Evolutionary conservation across 2,113 vertebrate species (phyloP).

Genomic region (Sebastes fasciatus): DNA sequence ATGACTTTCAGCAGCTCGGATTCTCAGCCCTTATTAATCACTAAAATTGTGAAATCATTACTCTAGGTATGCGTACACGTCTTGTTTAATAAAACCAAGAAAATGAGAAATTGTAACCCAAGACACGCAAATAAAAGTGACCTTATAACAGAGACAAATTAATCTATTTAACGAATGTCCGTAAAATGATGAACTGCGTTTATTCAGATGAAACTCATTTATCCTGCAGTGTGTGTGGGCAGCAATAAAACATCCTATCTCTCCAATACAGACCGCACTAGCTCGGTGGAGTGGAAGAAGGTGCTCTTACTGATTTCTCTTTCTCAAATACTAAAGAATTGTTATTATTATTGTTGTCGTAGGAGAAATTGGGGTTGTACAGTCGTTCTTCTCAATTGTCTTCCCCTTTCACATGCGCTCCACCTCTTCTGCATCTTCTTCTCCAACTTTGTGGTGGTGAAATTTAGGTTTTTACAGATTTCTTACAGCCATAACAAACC

Average conservation of each 20-base stretch:
- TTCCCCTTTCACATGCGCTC: neutral
- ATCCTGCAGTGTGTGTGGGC: neutral
- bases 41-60: conserved; percentile 10
- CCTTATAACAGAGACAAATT: conserved; percentile 22
- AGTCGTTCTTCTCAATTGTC: neutral
- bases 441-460: neutral
- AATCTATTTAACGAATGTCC: conserved; percentile 15
- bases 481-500: neutral
- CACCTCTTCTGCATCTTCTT: neutral
- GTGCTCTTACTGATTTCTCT: neutral
- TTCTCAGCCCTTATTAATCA: conserved; percentile 9
- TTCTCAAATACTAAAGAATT: neutral
- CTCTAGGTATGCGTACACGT: neutral
- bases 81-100: conserved; percentile 25
- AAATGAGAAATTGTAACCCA: conserved; percentile 25
- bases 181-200: conserved; percentile 22
- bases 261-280: neutral
- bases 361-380: conserved; percentile 84
- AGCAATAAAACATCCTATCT: neutral
- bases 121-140: conserved; percentile 22
- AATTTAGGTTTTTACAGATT: neutral
- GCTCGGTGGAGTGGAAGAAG: neutral
- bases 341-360: neutral
- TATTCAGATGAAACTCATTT: conserved; percentile 6
- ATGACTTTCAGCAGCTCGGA: neutral